These are phyloP conservation scores for Zophobas atratus DNA, from an alignment of 1,140 invertebrate species.

Conservation along the genomic window DNA sequence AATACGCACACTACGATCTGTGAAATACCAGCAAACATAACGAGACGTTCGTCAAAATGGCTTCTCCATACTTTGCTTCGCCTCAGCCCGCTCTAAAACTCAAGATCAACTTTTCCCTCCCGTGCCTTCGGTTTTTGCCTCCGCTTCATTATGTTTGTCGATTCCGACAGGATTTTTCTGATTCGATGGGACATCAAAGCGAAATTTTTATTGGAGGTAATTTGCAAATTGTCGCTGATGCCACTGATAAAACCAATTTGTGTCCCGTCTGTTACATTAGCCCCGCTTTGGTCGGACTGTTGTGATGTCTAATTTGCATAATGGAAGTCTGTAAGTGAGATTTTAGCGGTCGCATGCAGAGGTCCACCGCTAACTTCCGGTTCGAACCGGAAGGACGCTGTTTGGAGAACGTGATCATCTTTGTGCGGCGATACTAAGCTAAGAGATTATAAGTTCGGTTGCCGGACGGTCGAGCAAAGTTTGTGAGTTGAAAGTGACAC, in stretches of 20 bases:
- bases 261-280: slow-evolving; percentile 37
- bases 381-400: not conserved
- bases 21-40: too few species aligned
- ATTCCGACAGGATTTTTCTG: slow-evolving; percentile 7
- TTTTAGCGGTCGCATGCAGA: slow-evolving; percentile 25
- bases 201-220: slow-evolving; percentile 14
- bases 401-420: slow-evolving; percentile 26
- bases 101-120: too few species aligned
- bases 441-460: too few species aligned
- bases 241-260: slow-evolving; percentile 30
- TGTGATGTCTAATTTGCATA: slow-evolving; percentile 45
- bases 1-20: too few species aligned
- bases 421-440: too few species aligned
- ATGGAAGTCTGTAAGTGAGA: slow-evolving; percentile 39
- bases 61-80: too few species aligned
- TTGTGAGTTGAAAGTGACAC: too few species aligned
- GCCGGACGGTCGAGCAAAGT: too few species aligned
- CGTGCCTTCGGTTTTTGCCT: not conserved
- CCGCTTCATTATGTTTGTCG: not conserved
- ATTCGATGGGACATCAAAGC: slow-evolving; percentile 20
- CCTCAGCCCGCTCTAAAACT: too few species aligned
- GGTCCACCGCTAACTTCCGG: slow-evolving; percentile 6
- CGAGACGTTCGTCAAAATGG: too few species aligned
- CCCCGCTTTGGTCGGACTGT: slow-evolving; percentile 28
- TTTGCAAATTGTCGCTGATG: slow-evolving; percentile 33